Evolutionary conservation across 1,140 invertebrate genomes (phyloP).

Genomic region (Eupristina koningsbergeri): DNA sequence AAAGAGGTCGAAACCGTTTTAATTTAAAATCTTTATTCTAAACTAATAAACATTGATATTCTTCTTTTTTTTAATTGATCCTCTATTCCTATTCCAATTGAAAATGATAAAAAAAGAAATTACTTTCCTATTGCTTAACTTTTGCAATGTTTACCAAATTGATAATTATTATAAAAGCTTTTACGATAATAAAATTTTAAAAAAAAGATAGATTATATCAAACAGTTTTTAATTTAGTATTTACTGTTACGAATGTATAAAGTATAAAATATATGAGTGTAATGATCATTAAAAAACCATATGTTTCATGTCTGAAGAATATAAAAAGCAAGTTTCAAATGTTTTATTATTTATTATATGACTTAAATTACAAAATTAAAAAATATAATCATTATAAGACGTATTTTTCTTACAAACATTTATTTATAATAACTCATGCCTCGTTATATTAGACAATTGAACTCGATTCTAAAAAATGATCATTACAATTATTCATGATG

Average conservation of each 20-base stretch:
- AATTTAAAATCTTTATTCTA: not conserved
- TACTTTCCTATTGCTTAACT: too few relatives aligned
- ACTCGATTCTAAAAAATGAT: not conserved
- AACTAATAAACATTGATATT: not conserved
- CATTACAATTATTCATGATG: too few relatives aligned
- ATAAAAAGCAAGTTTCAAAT: not conserved
- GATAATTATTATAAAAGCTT: not conserved
- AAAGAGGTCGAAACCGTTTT: too few relatives aligned
- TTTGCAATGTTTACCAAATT: too few relatives aligned
- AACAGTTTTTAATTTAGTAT: not conserved
- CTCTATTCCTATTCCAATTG: not conserved
- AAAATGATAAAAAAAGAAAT: not conserved
- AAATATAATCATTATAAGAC: not conserved
- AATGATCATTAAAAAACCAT: not conserved
- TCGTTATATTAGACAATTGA: not conserved
- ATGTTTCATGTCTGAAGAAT: not conserved
- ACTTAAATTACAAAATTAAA: not conserved
- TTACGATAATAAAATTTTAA: not conserved
- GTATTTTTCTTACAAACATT: not conserved
- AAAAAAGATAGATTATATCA: not conserved
- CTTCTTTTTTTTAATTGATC: not conserved
- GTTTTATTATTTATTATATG: not conserved
- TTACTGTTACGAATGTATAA: not conserved
- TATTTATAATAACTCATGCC: not conserved
- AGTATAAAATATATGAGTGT: not conserved